Evolutionary conservation across 2,888 invertebrate species (phyloP).

Genomic region (Smittia aterrima): DNA sequence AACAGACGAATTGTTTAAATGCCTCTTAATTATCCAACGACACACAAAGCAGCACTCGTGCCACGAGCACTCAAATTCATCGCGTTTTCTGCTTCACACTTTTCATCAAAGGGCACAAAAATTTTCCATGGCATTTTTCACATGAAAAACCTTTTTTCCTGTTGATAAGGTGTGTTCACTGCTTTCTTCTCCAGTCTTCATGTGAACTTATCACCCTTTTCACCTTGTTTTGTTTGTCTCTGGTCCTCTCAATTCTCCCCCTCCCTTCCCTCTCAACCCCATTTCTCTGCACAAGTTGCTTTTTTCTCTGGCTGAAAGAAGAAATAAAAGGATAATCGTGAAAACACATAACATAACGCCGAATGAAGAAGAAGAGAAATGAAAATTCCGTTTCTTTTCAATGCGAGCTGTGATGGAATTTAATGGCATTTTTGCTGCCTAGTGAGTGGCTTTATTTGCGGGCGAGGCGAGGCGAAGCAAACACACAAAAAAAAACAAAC

Average conservation of each 20-base stretch:
- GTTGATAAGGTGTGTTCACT: constrained; percentile 26
- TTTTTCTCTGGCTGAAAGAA: not conserved
- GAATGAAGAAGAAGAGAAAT: not conserved
- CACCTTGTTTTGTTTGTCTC: not conserved
- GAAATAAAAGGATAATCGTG: constrained; percentile 18
- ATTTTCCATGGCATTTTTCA: not conserved
- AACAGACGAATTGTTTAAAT: no score
- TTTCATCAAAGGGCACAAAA: not conserved
- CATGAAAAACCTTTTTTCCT: not conserved
- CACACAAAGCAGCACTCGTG: no score
- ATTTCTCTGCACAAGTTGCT: not conserved
- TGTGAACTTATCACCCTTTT: not conserved
- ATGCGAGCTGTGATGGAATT: constrained; percentile 33
- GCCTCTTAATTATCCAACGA: no score
- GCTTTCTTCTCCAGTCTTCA: not conserved
- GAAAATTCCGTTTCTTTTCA: constrained; percentile 10
- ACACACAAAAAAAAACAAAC: not conserved
- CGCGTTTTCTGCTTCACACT: constrained; percentile 1
- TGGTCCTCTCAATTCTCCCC: not conserved
- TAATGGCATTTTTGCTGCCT: constrained; percentile 34
- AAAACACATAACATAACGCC: not conserved
- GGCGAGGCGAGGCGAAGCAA: not conserved
- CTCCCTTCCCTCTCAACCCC: no score
- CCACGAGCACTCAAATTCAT: not conserved
- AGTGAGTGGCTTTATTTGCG: constrained; percentile 20